Evolutionary conservation across 2,113 vertebrate species (phyloP), one percentile per base, ranked within the genome.

Genomic region (Rhinichthys klamathensis): DNA sequence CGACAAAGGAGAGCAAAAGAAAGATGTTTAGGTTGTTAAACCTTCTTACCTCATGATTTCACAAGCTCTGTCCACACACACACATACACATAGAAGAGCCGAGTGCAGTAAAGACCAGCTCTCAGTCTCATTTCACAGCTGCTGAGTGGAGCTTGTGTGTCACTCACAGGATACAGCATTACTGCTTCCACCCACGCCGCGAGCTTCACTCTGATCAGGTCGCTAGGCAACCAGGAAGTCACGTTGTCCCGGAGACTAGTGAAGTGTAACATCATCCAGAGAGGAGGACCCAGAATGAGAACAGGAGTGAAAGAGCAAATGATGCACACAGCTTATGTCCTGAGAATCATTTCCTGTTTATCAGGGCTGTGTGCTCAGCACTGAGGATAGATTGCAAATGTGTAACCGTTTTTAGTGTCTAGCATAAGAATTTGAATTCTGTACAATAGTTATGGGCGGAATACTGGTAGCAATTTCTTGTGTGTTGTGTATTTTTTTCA

Each of bases 141-240:
- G 84, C 87, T 89, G 46, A 72, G 83, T 60, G 84, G 75, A 38
- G 82, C 63, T 84, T 46, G 44, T 46, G 87, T 89, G 85, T 80
- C 89, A 84, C 90, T 90, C 90, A 91, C 90, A 91, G 93, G 93
- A 94, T 89, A 89, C 94, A 92, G 93, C 85, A 87, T 94, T 89
- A 92, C 76, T 60, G 46, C 84, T 58, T 79, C 91, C 83, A 16
- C 92, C 91, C 89, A 90, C 92, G 86, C 84, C 60, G 80, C 69
- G 86, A 89, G 83, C 91, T 78, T 82, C 79, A 81, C 91, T 88
- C 88, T 84, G 58, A 51, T 85, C 84, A 79, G 4, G 93, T 94
- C 92, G 92, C 93, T 86, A 93, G 90, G 93, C 92, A 94, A 93
- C 93, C 89, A 76, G 89, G 83, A 90, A 90, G 88, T 93, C 92